Evolutionary conservation across 2,888 invertebrate species (phyloP), one percentile per base, ranked within the genome.

Genomic region (Cheilosia pagana): DNA sequence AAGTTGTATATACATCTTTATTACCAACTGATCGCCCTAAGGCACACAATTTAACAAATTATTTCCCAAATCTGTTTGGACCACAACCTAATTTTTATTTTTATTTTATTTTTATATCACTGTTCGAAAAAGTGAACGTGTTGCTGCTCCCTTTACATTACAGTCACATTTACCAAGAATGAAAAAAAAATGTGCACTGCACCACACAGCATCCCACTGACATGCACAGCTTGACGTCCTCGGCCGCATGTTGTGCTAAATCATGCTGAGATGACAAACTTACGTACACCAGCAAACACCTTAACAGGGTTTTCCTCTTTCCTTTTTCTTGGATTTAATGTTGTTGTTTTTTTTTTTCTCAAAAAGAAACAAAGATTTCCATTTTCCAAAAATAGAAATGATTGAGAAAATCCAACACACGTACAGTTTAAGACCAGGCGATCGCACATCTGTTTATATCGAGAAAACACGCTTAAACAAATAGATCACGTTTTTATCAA

Each of bases 401-500:
- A 83, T 79, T 79, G 52, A 70, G 62, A 70, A 65, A 76, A 68
- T 12, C 41, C 41, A 50, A 35, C 41, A 57, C 65, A 60, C 71
- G 45, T 43, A 25, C 14, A 16, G 8, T 10, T 45, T 23, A 39
- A 19, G 48, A 43, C 59, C 8, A 16, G 28, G n/a, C 52, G 45
- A 39, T 43, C 48, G 50, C 75, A 75, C 85, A 85, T 85, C 75
- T 85, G 85, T 67, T 76, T 81, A 35, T 53, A 75, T 65, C 68
- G 68, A 67, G 60, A 74, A 79, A 81, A 85, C 70, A 76, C 85
- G 75, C 81, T 85, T 85, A 81, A 85, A 81, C 85, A 85, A 85
- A 85, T 81, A 85, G 81, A 81, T 85, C 85, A 85, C 85, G 81
- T 85, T 85, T 85, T 75, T 75, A 79, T 79, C 79, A 79, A 85